Evolutionary conservation across 2,888 invertebrate genomes (phyloP), one percentile per base, ranked within the genome.

Genomic region (Entomobrya proxima): DNA sequence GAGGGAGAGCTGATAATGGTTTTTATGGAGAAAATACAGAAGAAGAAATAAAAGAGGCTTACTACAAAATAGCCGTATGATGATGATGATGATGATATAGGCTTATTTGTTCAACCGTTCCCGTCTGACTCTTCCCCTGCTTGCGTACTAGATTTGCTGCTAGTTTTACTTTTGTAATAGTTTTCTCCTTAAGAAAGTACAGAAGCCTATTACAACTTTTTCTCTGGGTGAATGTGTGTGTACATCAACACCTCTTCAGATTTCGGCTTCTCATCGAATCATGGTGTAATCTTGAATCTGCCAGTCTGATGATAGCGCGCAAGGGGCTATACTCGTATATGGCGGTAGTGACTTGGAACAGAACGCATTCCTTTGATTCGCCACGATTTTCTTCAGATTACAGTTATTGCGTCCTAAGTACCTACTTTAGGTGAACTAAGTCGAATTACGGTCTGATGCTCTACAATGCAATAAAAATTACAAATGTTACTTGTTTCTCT

Each of bases 241-340:
- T 58, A 55, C 80, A 77, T 83, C 83, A 83, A 77, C 83, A 83
- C 77, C 83, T 83, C 83, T 83, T 82, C 81, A 81, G 74, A 67
- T 79, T 67, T 24, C 50, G 47, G 24, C n/a, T 32, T 55, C 30
- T 47, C 75, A 52, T 52, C 52, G 72, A 72, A 64, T 50, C 64
- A 30, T 61, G 30, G 44, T 44, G 58, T 67, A 35, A 50, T 79
- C 79, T 79, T 64, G 79, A 67, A 50, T 81, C 55, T 80, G 69
- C 13, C 75, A 50, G 47, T 75, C 75, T n/a, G 40, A 72, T 52
- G 72, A 47, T 74, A 75, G 74, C 35, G 3, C n/a, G n/a, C n/a
- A 24, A 61, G 58, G 32, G 32, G 13, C n/a, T 76, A 7, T 30
- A 35, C 15, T 64, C 9, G 21, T 52, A 30, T 27, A 27, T 72